Base-by-base conservation (phyloP, 2,888 invertebrate species). In the Gortyna flavago region DNA sequence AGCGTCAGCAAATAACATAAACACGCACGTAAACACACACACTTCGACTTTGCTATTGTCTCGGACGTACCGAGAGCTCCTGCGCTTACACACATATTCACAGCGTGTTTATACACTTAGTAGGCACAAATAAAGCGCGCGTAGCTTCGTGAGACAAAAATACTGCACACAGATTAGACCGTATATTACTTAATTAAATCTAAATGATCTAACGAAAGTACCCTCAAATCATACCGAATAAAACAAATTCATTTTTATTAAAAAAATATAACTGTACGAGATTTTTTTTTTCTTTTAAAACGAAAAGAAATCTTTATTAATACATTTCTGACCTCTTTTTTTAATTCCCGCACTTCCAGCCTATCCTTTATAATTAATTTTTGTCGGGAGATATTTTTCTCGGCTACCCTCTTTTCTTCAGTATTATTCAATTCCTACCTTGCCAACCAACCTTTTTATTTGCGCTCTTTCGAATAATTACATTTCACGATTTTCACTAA, bases 291-390 rank as follows among this genome's bases (percentile, higher is more conserved):
- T 21, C n/a, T 16, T 4, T 9, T 61, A 68, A 41, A 66, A 66
- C 38, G 21, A 61, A 5, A 67, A 51, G 0, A 68, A 48, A 70
- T 64, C 64, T 54, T 67, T 68, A 68, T 77, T 81, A 81, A 74
- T 84, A 85, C 68, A 72, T 72, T 79, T 72, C 67, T 38, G 68
- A 48, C 29, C 21, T 59, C 38, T 59, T 61, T 75, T 32, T 70
- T 67, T 80, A 78, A 88, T 84, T 48, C 59, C 41, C 32, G n/a
- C 66, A 80, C 75, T 87, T 88, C 85, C 82, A 81, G 80, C 21
- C 78, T 59, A 57, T 80, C 48, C 38, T 8, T 76, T 68, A 11
- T 84, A 87, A 88, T 88, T 88, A 88, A 85, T 88, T 88, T 87
- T 75, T 65, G 72, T 51, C 59, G 68, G 71, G 44, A 62, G 72